Percentiles rank a stretch among this genome's conserved stretches.
Conservation (phyloP, 2,797 vertebrate species). For the Lycodopsis pacificus region DNA sequence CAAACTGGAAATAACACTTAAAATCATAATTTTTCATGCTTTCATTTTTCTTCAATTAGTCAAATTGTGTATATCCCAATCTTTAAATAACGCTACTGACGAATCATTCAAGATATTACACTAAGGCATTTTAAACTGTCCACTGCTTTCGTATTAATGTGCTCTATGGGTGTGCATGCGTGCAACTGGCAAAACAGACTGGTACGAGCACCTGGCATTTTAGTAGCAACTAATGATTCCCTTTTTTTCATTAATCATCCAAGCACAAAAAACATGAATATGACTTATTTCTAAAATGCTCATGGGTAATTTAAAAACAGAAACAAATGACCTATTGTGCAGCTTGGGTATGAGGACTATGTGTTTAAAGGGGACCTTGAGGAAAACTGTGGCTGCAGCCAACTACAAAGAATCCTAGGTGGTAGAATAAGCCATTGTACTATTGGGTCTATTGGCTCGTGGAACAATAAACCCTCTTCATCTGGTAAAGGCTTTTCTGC, state of each 20-base stretch:
- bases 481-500: conserved; percentile 12
- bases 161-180: neutral
- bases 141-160: neutral
- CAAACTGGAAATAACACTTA: neutral
- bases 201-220: neutral
- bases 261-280: conserved; percentile 1
- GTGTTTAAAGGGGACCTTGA: conserved; percentile 47
- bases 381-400: conserved; percentile 42
- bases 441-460: conserved; percentile 12
- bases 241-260: neutral
- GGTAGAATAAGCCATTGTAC: conserved; percentile 19
- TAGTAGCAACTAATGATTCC: neutral
- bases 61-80: neutral
- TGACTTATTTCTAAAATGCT: conserved; percentile 14
- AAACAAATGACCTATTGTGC: conserved; percentile 52
- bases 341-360: conserved; percentile 35
- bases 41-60: neutral
- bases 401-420: conserved; percentile 47
- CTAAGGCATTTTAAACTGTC: neutral
- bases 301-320: conserved; percentile 34
- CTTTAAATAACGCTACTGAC: neutral
- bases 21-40: neutral
- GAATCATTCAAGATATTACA: neutral
- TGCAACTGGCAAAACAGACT: neutral
- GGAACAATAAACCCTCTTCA: conserved; percentile 7